These are phyloP conservation scores for Astropecten irregularis DNA, from an alignment of 53 echinoderm and acorn worm genomes.

Conservation along the genomic window DNA sequence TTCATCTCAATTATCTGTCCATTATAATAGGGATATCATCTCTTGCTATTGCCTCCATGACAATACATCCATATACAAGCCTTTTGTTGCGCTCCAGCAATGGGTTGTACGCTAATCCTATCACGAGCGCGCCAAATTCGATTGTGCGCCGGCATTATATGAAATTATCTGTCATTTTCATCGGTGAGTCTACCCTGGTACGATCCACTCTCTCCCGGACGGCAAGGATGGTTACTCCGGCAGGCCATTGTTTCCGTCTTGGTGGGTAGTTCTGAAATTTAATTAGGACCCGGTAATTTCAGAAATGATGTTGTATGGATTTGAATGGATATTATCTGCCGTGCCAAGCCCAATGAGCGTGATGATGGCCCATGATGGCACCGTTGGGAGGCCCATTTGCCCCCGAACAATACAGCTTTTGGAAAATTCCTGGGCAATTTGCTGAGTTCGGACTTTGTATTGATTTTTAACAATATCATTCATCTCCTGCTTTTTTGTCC, in stretches of 20 bases:
- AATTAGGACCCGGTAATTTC: slow-evolving; percentile 48
- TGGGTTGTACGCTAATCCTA: slow-evolving; percentile 22
- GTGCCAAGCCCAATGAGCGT: background rate
- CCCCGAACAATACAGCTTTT: slow-evolving; percentile 27
- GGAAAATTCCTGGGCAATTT: background rate
- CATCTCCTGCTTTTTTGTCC: slow-evolving; percentile 2
- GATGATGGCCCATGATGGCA: slow-evolving; percentile 28
- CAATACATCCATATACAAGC: slow-evolving; percentile 1
- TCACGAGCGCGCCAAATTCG: slow-evolving; percentile 46
- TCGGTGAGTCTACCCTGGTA: background rate
- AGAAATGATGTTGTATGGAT: slow-evolving; percentile 21
- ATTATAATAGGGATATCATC: slow-evolving; percentile 33
- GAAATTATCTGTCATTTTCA: slow-evolving; percentile 15
- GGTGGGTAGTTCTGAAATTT: slow-evolving; percentile 48
- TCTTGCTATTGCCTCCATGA: background rate
- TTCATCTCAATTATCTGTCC: slow-evolving; percentile 12
- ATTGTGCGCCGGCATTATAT: slow-evolving; percentile 16
- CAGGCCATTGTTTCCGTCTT: slow-evolving; percentile 22
- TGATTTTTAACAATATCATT: background rate
- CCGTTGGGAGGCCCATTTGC: slow-evolving; percentile 12
- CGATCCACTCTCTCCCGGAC: background rate
- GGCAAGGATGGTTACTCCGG: background rate
- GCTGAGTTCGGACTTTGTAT: background rate
- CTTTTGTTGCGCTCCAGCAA: background rate
- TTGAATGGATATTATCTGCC: slow-evolving; percentile 13